These are phyloP conservation scores for Lithobates sylvaticus DNA, from an alignment of 2,797 vertebrate genomes.

Conservation along the genomic window DNA sequence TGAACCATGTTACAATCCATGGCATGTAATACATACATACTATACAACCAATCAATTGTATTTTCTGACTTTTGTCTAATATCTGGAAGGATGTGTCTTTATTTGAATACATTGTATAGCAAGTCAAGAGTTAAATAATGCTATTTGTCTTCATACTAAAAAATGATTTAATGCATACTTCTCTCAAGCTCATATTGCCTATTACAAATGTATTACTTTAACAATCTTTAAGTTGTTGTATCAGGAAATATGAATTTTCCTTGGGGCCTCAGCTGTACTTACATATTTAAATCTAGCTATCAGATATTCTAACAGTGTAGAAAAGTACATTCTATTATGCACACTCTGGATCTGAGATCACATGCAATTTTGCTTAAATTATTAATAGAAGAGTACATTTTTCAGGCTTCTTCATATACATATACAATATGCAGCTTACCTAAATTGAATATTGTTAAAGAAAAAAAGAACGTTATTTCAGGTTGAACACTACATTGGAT, in stretches of 20 bases:
- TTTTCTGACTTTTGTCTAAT: too few species aligned
- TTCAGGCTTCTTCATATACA: slow-evolving; percentile 21
- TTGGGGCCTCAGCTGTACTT: slow-evolving; percentile 33
- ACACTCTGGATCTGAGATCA: slow-evolving; percentile 7
- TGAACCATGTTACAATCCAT: too few species aligned
- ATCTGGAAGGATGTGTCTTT: background rate
- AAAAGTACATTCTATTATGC: slow-evolving; percentile 37
- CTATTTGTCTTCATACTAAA: background rate
- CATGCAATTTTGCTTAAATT: slow-evolving; percentile 36
- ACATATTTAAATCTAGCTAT: slow-evolving; percentile 38
- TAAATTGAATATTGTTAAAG: slow-evolving; percentile 11
- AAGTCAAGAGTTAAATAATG: background rate
- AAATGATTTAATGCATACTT: slow-evolving; percentile 3
- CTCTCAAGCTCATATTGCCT: slow-evolving; percentile 4
- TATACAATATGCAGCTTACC: background rate
- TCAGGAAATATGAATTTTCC: slow-evolving; percentile 40
- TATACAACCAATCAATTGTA: too few species aligned
- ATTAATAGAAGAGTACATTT: slow-evolving; percentile 29
- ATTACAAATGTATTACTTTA: slow-evolving; percentile 29
- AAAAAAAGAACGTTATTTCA: slow-evolving; percentile 19
- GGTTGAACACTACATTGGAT: slow-evolving; percentile 3
- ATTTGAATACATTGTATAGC: background rate
- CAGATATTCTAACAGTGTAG: slow-evolving; percentile 3
- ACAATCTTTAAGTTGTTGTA: slow-evolving; percentile 23
- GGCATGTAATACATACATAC: too few species aligned